Evolutionary conservation across 2,888 invertebrate species (phyloP).

Genomic region (Lumbricus terrestris): DNA sequence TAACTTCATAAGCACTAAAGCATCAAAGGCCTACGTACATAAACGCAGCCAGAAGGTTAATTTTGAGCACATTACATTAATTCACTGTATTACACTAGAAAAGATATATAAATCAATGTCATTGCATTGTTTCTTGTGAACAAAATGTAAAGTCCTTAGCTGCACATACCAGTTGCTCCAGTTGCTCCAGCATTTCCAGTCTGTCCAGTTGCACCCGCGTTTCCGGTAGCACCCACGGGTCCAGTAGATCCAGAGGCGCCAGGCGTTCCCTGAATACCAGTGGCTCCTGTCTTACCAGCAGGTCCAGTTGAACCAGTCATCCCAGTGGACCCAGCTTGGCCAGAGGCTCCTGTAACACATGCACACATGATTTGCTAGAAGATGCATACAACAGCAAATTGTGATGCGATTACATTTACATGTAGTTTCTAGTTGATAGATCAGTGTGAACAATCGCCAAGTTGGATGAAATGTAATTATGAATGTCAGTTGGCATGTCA

Average conservation of each 20-base stretch:
- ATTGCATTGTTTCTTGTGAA: too few species aligned
- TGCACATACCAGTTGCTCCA: not conserved
- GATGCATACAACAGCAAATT: too few species aligned
- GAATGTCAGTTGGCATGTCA: too few species aligned
- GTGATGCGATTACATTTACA: too few species aligned
- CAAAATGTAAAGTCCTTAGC: too few species aligned
- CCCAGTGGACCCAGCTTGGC: not conserved
- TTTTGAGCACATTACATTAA: too few species aligned
- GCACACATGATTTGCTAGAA: not conserved
- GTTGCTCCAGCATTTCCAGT: conserved; percentile 41
- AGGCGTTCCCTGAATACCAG: conserved; percentile 14
- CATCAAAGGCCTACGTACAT: not conserved
- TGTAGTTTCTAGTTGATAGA: not conserved
- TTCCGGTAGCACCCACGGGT: conserved; percentile 22
- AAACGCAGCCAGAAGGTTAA: too few species aligned
- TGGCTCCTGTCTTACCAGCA: not conserved
- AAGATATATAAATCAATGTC: too few species aligned
- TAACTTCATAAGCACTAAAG: not conserved
- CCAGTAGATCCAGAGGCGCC: conserved; percentile 26
- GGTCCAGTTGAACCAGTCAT: conserved; percentile 6
- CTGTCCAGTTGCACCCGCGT: conserved; percentile 44
- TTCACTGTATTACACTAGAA: too few species aligned
- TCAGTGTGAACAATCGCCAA: not conserved
- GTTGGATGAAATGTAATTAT: too few species aligned
- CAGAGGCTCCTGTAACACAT: not conserved